These are phyloP conservation scores for Urocynchramus pylzowi DNA, from an alignment of 2,113 vertebrate species.

Conservation along the genomic window DNA sequence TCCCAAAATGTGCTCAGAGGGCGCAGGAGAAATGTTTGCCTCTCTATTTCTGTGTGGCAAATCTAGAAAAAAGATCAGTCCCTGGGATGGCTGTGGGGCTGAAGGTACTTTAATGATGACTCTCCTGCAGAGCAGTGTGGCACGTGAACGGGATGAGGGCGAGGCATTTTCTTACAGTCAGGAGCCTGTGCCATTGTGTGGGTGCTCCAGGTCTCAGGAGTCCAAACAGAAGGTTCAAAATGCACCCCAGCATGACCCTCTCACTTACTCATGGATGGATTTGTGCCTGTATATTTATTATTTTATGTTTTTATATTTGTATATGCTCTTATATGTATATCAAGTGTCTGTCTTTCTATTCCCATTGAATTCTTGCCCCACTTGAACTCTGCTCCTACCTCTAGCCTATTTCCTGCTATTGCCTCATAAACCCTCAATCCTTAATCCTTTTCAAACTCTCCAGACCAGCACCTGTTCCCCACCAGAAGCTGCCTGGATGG, in stretches of 20 bases:
- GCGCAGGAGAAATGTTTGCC: neutral
- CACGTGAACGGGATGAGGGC: rapidly evolving
- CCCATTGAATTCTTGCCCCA: neutral
- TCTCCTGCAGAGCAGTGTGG: neutral
- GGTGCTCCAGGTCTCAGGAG: neutral
- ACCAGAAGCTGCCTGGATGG: neutral
- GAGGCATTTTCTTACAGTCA: neutral
- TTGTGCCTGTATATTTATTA: neutral
- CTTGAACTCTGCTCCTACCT: neutral
- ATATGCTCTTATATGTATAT: too few species aligned
- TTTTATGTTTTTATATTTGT: neutral
- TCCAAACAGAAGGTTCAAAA: neutral
- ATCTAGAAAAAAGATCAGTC: neutral
- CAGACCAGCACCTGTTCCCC: neutral
- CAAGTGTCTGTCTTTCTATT: neutral
- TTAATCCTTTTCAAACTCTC: neutral
- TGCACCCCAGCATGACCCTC: rapidly evolving
- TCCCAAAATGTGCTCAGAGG: neutral
- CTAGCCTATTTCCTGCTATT: rapidly evolving
- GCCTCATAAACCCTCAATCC: neutral
- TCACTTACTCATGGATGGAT: neutral
- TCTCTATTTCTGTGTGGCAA: neutral
- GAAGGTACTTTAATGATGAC: neutral
- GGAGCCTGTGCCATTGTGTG: neutral
- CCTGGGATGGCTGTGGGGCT: neutral